Conservation (phyloP, 2,888 invertebrate genomes). For the Drosophila pseudotakahashii region DNA sequence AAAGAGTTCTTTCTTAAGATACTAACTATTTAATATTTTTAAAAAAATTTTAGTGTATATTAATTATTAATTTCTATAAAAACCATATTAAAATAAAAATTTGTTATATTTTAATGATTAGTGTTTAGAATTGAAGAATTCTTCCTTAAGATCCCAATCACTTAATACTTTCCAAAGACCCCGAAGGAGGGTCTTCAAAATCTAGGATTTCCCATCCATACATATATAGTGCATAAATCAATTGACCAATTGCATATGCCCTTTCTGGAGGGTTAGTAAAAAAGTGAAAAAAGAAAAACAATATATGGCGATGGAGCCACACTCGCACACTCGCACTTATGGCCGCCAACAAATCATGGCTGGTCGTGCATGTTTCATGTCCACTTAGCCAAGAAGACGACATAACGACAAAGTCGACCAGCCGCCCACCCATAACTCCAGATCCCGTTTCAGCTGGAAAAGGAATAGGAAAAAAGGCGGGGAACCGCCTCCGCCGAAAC, state of each 20-base stretch:
- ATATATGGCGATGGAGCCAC: slow-evolving; percentile 20
- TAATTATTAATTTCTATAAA: no score
- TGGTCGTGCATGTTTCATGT: slow-evolving; percentile 76
- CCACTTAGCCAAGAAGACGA: slow-evolving; percentile 72
- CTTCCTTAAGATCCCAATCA: no score
- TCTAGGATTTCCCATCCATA: background rate
- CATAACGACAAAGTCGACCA: slow-evolving; percentile 48
- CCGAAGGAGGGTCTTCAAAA: background rate
- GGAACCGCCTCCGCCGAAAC: slow-evolving; percentile 7
- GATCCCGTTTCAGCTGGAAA: slow-evolving; percentile 19
- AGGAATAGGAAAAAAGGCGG: no score
- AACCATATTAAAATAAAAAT: no score
- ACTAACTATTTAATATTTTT: no score
- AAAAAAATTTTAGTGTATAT: no score
- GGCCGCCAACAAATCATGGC: slow-evolving; percentile 65
- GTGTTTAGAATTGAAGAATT: no score
- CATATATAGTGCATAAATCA: slow-evolving; percentile 31
- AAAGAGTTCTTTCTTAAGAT: no score
- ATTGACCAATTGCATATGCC: slow-evolving; percentile 44
- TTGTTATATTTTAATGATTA: no score
- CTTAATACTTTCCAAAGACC: background rate
- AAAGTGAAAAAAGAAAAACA: slow-evolving; percentile 8
- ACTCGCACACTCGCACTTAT: slow-evolving; percentile 37
- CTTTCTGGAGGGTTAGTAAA: slow-evolving; percentile 3
- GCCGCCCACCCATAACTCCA: slow-evolving; percentile 18